Evolutionary conservation across 1,140 invertebrate species (phyloP), one percentile per base, ranked within the genome.

Genomic region (Lethrus apterus): DNA sequence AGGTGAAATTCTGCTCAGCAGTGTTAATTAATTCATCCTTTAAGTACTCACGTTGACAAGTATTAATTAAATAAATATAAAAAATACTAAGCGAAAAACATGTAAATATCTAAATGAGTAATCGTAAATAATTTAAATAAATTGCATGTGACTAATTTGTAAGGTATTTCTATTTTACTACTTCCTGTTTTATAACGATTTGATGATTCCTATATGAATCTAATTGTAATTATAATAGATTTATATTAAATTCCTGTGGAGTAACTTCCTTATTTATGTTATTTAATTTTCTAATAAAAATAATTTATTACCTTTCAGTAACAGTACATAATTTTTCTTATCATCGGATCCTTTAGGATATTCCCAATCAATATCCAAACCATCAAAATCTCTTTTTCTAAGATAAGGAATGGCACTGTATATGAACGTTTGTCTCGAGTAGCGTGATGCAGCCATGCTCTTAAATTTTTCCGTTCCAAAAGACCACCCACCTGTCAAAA

Each of bases 401-500:
- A 95, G 70, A 73, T 89, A 95, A 1, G 88, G 86, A 66, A 94
- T 91, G 3, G 90, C 86, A 40, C 88, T 92, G 71, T 92, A 93
- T 62, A 94, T 90, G 70, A 94, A 95, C 0, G 90, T 91, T 69
- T 93, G 89, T 9, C 92, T 72, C 1, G 89, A 80, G 67, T 93
- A 94, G 46, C 89, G 73, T 2, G 82, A 86, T 5, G 82, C 76
- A 0, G 90, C 81, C 83, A 94, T 87, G 48, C 93, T 89, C 67
- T 93, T 93, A 73, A 95, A 95, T 64, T 93, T 92, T 65, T 93
- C 87, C 1, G 92, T 94, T 13, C 92, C 92, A 63, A 94, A 94
- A 0, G 90, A 93, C 91, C 91, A 95, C 24, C 92, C 91, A 70
- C 88, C 86, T 89, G 61, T 31, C 59, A 63, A 40, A 7, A 7